Evolutionary conservation across 2,888 invertebrate species (phyloP), one percentile per base, ranked within the genome.

Genomic region (Athalia circularis): DNA sequence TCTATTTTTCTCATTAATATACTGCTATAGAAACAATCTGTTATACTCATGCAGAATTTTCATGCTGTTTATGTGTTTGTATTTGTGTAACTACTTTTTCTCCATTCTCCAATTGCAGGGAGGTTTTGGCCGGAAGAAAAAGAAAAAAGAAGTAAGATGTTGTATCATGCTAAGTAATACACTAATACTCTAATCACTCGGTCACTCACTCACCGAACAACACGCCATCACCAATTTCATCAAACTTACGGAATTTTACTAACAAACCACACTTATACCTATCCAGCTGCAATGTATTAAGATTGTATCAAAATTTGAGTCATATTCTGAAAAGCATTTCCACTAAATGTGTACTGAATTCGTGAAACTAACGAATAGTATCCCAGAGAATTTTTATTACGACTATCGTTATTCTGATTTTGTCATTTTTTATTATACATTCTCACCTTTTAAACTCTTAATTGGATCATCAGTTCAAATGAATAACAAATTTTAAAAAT

Each of bases 131-230:
- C 96, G 96, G 95, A 96, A 96, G 96, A 97, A 96, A 96, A 96
- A 96, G 95, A 96, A 96, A 96, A 97, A 97, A 96, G 96, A 97
- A 96, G 97, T 97, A 97, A 97, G 97, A 95, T 93, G 88, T 89
- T 90, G 87, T 86, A 89, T 88, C 88, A 89, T 88, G 89, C 88
- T 89, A 89, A 88, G 88, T 88, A 88, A 87, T 85, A 84, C 81
- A 82, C 84, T 85, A 84, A n/a, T 75, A 75, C 75, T 75, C 75
- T 75, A 29, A 61, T 75, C 75, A 75, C 62, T 75, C 64, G 64
- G 50, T 75, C 75, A 64, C 72, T 59, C 72, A 59, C 57, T 72
- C 72, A 72, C 57, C 59, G 45, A 43, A 72, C 72, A 72, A 72
- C 72, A 59, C 59, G 8, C 13, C 11, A 43, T 72, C 72, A 72